Conservation (phyloP, 2,888 invertebrate genomes). For the Rhabditoides inermis region DNA sequence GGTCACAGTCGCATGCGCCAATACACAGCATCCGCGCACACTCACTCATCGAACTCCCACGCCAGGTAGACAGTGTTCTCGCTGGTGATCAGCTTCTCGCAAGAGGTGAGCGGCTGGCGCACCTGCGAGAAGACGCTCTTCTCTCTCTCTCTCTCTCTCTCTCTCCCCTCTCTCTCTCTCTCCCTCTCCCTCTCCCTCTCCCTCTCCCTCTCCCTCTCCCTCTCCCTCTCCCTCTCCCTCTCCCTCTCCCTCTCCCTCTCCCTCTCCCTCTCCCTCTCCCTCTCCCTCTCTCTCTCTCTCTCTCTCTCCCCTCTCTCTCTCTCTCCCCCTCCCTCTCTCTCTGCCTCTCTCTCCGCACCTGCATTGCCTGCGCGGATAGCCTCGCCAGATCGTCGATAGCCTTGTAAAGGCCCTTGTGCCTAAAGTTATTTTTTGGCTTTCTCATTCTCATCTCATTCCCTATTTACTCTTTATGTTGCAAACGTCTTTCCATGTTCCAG, state of each 20-base stretch:
- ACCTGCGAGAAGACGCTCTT: too few relatives aligned
- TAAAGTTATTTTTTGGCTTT: too few relatives aligned
- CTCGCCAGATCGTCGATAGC: constrained; percentile 29
- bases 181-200: neutral
- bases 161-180: neutral
- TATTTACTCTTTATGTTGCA: too few relatives aligned
- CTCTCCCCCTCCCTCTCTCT: neutral
- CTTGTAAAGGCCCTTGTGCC: too few relatives aligned
- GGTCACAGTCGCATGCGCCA: neutral
- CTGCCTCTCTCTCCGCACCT: too few relatives aligned
- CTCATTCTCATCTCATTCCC: too few relatives aligned
- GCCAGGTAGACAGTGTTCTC: constrained; percentile 39
- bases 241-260: neutral
- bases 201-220: too few relatives aligned
- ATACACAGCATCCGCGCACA: neutral
- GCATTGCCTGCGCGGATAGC: constrained; percentile 34
- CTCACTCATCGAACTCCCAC: constrained; percentile 41
- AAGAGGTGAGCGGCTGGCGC: constrained; percentile 29
- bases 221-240: neutral
- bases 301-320: neutral
- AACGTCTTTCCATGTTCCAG: too few relatives aligned
- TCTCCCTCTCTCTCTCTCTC: neutral
- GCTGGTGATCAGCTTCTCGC: constrained; percentile 32
- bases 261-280: neutral
- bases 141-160: too few relatives aligned